phyloP scores from a whole-genome alignment of 2,888 invertebrate genomes.

The Agrochola circellaris region DNA sequence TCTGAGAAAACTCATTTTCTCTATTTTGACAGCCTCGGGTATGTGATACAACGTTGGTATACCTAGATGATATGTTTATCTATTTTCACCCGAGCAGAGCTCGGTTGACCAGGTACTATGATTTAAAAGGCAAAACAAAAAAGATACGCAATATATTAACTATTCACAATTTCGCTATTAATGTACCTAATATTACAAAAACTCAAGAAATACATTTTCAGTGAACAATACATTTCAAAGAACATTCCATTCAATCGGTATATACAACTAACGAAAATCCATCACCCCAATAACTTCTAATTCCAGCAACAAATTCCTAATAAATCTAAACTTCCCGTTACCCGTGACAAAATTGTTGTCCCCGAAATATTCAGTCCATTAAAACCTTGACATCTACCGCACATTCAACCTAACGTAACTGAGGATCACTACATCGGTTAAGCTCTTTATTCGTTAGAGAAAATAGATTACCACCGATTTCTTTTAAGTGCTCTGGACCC shows the following conservation, averaged over 20 bases:
- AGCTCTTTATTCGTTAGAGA: slow-evolving; percentile 78
- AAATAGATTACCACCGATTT: slow-evolving; percentile 83
- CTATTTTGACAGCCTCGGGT: no score
- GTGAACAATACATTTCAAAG: neutral
- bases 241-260: neutral
- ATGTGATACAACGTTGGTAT: no score
- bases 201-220: neutral
- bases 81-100: no score
- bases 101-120: no score
- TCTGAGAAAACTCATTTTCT: no score
- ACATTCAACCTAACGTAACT: slow-evolving; percentile 73
- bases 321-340: slow-evolving; percentile 37
- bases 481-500: slow-evolving; percentile 75
- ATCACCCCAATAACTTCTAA: slow-evolving; percentile 24
- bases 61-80: no score
- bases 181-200: no score
- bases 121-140: neutral
- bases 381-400: slow-evolving; percentile 61
- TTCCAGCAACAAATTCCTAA: slow-evolving; percentile 19
- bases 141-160: no score
- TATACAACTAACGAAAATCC: neutral
- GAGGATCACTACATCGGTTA: slow-evolving; percentile 81
- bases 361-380: slow-evolving; percentile 37
- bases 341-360: slow-evolving; percentile 21
- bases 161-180: neutral